Evolutionary conservation across 1,140 invertebrate species (phyloP).

Genomic region (Doryteuthis pealeii): DNA sequence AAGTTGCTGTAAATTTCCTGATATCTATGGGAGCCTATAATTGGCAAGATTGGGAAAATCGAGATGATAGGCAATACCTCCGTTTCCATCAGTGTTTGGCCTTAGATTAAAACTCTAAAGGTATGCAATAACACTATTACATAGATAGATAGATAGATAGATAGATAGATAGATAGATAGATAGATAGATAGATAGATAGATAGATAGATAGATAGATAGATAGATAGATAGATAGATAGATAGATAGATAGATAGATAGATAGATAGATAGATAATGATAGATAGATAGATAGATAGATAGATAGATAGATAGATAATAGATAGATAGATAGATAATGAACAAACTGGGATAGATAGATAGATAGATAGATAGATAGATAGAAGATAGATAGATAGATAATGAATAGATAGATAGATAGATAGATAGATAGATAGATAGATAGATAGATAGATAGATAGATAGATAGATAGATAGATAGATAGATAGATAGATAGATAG

Average conservation of each 20-base stretch:
- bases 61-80: too few relatives aligned
- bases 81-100: too few relatives aligned
- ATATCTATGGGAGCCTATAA: too few relatives aligned
- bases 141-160: slow-evolving; percentile 1
- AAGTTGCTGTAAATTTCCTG: too few relatives aligned
- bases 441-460: background rate
- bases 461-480: background rate
- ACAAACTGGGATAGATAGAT: too few relatives aligned
- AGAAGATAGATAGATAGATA: background rate
- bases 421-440: background rate
- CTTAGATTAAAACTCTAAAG: too few relatives aligned
- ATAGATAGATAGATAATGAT: too few relatives aligned
- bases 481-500: background rate
- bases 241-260: slow-evolving; percentile 2
- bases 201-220: slow-evolving; percentile 2
- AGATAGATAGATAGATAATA: background rate
- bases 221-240: slow-evolving; percentile 2
- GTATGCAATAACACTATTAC: background rate
- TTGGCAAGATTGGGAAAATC: too few relatives aligned
- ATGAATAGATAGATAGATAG: background rate
- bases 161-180: slow-evolving; percentile 2
- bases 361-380: too few relatives aligned
- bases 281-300: slow-evolving; percentile 1
- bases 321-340: background rate
- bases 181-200: background rate